phyloP scores from a whole-genome alignment of 2,888 invertebrate species.

The Hyposoter dolosus region DNA sequence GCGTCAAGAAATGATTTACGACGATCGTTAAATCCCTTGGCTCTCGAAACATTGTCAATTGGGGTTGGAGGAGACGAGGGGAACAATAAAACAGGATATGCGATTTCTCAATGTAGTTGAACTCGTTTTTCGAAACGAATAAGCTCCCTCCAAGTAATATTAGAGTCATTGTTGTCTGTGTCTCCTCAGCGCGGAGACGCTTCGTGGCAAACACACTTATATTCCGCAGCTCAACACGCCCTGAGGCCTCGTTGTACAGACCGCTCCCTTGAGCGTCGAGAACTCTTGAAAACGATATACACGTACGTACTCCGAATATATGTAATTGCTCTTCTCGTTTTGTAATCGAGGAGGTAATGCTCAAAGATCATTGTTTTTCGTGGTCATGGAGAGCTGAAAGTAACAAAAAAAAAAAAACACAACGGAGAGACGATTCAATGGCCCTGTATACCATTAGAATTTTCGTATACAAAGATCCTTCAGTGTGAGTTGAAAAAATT shows the following conservation, averaged over 20 bases:
- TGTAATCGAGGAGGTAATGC: slow-evolving; percentile 70
- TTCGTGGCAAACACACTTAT: slow-evolving; percentile 45
- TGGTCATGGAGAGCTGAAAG: slow-evolving; percentile 12
- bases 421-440: neutral
- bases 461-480: neutral
- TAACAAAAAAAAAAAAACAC: neutral
- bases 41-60: slow-evolving; percentile 5
- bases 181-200: slow-evolving; percentile 1
- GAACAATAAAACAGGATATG: slow-evolving; percentile 49
- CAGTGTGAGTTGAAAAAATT: neutral
- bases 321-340: slow-evolving; percentile 60
- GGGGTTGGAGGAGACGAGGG: neutral
- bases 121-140: slow-evolving; percentile 62
- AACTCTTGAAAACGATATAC: slow-evolving; percentile 46
- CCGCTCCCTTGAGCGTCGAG: slow-evolving; percentile 74
- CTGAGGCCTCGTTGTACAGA: slow-evolving; percentile 54
- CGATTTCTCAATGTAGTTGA: slow-evolving; percentile 63
- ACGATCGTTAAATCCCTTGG: neutral
- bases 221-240: slow-evolving; percentile 47
- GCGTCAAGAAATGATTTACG: neutral
- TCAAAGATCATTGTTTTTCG: slow-evolving; percentile 77
- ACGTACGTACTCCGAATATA: neutral
- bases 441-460: neutral
- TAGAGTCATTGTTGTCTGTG: slow-evolving; percentile 73
- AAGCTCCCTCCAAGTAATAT: slow-evolving; percentile 73